Conservation (phyloP, 1,140 invertebrate genomes). For the Coenobita brevimanus region DNA sequence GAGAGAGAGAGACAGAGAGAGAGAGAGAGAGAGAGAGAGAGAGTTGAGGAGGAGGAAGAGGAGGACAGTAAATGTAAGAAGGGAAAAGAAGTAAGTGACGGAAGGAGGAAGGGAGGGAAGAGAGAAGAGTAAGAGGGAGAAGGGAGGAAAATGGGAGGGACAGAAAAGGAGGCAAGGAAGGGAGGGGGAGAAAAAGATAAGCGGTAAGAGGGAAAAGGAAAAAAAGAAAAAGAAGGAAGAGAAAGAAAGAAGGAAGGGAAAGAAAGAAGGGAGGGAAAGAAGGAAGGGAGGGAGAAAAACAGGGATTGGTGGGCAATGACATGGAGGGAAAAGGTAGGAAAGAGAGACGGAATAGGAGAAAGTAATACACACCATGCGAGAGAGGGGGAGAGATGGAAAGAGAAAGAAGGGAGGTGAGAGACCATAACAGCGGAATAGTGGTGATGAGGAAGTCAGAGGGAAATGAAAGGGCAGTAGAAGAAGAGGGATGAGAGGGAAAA, state of each 20-base stretch:
- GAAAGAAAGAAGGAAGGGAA: neutral
- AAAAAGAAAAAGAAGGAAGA: constrained; percentile 9
- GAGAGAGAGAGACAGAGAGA: constrained; percentile 16
- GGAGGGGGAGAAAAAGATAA: neutral
- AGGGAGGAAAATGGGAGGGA: too few relatives aligned
- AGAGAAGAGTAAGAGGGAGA: neutral
- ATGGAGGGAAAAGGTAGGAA: too few relatives aligned
- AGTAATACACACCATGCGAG: too few relatives aligned
- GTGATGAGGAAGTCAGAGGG: too few relatives aligned
- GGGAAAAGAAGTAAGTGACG: neutral
- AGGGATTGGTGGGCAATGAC: too few relatives aligned
- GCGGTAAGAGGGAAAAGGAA: neutral
- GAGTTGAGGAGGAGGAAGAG: neutral
- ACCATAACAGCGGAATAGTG: too few relatives aligned
- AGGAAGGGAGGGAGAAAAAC: neutral
- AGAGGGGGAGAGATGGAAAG: too few relatives aligned
- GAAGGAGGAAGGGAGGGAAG: constrained; percentile 14
- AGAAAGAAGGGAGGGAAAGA: neutral
- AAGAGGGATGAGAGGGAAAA: too few relatives aligned
- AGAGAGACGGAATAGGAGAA: too few relatives aligned
- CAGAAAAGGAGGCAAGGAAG: neutral
- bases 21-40: constrained; percentile 3
- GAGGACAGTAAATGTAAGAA: neutral
- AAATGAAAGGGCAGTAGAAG: too few relatives aligned
- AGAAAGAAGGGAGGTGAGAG: too few relatives aligned